These are phyloP conservation scores for Imbricaverruca yamaguchii DNA, from an alignment of 2,888 invertebrate genomes.

Conservation along the genomic window DNA sequence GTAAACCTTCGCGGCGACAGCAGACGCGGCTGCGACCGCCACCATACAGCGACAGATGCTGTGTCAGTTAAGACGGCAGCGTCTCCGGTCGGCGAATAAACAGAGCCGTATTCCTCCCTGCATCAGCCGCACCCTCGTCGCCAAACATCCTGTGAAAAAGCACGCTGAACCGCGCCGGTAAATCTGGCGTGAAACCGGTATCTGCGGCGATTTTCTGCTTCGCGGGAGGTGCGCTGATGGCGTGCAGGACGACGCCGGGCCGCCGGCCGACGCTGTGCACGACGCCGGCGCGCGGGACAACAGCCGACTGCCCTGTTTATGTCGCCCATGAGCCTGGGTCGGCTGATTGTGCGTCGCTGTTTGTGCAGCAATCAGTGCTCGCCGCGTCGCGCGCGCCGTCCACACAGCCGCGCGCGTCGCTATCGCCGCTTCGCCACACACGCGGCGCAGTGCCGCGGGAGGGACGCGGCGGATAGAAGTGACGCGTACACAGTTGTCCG, in stretches of 20 bases:
- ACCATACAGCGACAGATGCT: too few species aligned
- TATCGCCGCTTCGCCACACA: background rate
- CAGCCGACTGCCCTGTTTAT: background rate
- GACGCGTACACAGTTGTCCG: too few species aligned
- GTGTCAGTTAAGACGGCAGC: too few species aligned
- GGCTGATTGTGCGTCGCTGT: background rate
- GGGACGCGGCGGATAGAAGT: too few species aligned
- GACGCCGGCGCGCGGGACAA: background rate
- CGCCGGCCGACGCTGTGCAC: background rate
- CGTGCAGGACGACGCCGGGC: background rate
- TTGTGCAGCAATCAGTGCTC: background rate
- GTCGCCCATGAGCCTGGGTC: background rate
- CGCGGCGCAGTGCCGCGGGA: background rate
- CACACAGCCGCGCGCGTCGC: background rate
- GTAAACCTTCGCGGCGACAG: too few species aligned
- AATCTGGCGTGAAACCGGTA: constrained; percentile 5
- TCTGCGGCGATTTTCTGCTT: background rate
- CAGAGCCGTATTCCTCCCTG: too few species aligned
- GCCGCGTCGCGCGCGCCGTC: background rate
- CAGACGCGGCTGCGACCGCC: too few species aligned
- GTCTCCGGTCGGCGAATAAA: too few species aligned
- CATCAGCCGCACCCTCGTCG: too few species aligned
- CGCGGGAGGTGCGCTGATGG: too few species aligned
- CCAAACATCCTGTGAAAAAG: background rate
- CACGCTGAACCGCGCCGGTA: background rate